phyloP scores from a whole-genome alignment of 2,113 vertebrate species.

The Gracilinanus agilis region DNA sequence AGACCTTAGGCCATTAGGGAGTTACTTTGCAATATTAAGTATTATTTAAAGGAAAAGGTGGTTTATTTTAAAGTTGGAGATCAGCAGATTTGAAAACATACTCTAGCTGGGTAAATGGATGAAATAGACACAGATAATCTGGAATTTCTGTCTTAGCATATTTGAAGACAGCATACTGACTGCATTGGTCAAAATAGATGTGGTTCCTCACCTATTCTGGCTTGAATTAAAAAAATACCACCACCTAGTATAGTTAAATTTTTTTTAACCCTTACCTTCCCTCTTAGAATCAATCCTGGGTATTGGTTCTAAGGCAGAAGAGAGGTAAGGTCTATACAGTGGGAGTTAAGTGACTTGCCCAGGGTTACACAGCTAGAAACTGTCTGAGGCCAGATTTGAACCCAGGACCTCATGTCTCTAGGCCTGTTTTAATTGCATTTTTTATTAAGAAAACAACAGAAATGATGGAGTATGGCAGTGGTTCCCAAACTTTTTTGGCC shows the following conservation, averaged over 20 bases:
- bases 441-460: background rate
- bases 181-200: accelerated
- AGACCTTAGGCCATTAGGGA: background rate
- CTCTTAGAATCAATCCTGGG: too few species aligned
- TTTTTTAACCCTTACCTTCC: too few species aligned
- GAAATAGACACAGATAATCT: background rate
- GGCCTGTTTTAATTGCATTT: background rate
- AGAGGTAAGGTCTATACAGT: too few species aligned
- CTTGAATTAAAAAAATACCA: background rate
- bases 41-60: background rate
- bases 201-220: background rate
- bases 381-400: too few species aligned
- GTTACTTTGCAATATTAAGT: background rate
- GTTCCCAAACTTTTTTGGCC: too few species aligned
- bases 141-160: background rate
- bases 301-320: too few species aligned
- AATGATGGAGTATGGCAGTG: too few species aligned
- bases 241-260: background rate
- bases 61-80: background rate
- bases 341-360: too few species aligned
- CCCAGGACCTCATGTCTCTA: too few species aligned
- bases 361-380: too few species aligned
- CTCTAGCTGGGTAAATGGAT: background rate
- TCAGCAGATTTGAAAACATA: background rate
- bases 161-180: background rate